Conservation (phyloP, 2,888 invertebrate genomes). For the Athalia rosae region DNA sequence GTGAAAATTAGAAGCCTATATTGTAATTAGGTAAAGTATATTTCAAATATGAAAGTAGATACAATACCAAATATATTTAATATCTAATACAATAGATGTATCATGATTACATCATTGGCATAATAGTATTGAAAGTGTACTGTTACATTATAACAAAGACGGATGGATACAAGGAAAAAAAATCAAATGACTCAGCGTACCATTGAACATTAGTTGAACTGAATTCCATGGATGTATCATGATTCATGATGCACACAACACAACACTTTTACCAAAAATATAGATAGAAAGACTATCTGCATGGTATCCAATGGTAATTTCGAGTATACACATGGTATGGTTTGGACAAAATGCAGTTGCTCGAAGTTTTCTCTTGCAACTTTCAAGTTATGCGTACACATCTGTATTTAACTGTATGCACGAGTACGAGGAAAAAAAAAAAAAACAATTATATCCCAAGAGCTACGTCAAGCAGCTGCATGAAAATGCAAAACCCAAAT, state of each 20-base stretch:
- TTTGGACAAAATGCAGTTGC: slow-evolving; percentile 31
- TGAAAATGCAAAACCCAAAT: slow-evolving; percentile 44
- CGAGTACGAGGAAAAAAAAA: slow-evolving; percentile 1
- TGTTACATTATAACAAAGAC: slow-evolving; percentile 21
- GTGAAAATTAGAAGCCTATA: slow-evolving; percentile 37
- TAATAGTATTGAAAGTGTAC: slow-evolving; percentile 11
- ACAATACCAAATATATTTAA: slow-evolving; percentile 43
- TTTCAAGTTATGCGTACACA: neutral
- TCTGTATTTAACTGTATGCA: slow-evolving; percentile 7
- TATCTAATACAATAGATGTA: slow-evolving; percentile 34
- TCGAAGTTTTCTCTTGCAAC: slow-evolving; percentile 2
- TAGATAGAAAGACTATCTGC: slow-evolving; percentile 5
- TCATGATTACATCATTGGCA: slow-evolving; percentile 25
- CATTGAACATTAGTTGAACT: slow-evolving; percentile 28
- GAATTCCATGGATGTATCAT: slow-evolving; percentile 34
- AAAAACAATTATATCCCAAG: neutral
- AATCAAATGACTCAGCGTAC: slow-evolving; percentile 10
- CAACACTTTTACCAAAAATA: slow-evolving; percentile 33
- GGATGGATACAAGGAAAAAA: slow-evolving; percentile 15
- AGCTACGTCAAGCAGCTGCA: neutral
- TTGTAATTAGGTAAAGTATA: slow-evolving; percentile 33
- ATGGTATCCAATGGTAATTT: neutral
- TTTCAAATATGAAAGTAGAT: slow-evolving; percentile 41
- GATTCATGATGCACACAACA: slow-evolving; percentile 34
- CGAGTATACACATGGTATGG: neutral